These are phyloP conservation scores for Bradypodion pumilum DNA, from an alignment of 2,797 vertebrate species.

Conservation along the genomic window DNA sequence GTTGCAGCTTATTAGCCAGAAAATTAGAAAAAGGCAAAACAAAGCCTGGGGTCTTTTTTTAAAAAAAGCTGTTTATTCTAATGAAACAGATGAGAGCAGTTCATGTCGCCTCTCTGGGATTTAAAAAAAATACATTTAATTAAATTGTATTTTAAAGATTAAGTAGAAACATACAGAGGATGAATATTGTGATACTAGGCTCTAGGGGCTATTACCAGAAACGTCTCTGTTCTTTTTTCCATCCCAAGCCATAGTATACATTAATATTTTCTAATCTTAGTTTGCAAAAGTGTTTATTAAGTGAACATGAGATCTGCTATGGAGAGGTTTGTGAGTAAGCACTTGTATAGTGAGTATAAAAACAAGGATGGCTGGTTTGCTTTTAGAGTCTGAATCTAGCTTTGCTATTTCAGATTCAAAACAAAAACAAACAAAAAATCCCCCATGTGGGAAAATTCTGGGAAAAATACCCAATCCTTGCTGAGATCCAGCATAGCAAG, in stretches of 20 bases:
- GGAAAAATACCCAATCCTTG: no score
- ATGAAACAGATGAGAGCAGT: conserved; percentile 55
- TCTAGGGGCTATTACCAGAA: conserved; percentile 40
- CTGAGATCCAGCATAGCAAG: no score
- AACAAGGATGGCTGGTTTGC: neutral
- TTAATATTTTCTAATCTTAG: conserved; percentile 35
- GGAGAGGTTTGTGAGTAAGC: neutral
- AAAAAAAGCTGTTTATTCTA: conserved; percentile 67
- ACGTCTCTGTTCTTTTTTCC: conserved; percentile 34
- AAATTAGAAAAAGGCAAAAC: conserved; percentile 72
- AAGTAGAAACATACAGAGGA: conserved; percentile 24
- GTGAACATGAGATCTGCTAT: fast-evolving
- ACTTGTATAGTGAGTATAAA: neutral
- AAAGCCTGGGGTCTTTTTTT: conserved; percentile 66
- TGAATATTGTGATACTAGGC: conserved; percentile 15
- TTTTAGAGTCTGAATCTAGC: neutral
- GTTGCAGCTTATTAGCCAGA: conserved; percentile 72
- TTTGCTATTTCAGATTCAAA: neutral
- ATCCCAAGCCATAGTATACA: neutral
- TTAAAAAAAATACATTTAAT: conserved; percentile 41
- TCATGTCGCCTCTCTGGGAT: conserved; percentile 50
- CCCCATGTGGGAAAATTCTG: no score
- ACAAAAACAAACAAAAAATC: no score
- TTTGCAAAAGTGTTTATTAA: conserved; percentile 15
- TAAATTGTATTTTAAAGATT: conserved; percentile 65